Conservation (phyloP, 2,797 vertebrate species). For the Mormyrus hasselquistii region DNA sequence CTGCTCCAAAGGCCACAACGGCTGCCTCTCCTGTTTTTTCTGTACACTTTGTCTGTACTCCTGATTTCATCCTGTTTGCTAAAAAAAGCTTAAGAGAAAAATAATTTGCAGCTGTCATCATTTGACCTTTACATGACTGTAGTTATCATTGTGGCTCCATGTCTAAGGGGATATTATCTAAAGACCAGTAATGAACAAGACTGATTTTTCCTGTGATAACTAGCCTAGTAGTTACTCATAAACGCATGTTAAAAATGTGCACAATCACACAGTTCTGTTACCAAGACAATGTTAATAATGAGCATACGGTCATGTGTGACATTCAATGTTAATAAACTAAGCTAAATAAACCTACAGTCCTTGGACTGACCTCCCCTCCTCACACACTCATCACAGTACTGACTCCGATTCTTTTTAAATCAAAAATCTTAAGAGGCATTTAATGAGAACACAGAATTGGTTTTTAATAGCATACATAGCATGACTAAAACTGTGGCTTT, state of each 20-base stretch:
- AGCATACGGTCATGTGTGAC: neutral
- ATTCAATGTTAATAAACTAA: neutral
- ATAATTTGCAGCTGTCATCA: neutral
- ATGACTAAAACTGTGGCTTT: slow-evolving; percentile 4
- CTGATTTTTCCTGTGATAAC: neutral
- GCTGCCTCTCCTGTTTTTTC: neutral
- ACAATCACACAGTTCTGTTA: neutral
- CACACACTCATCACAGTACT: neutral
- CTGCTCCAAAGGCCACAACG: neutral
- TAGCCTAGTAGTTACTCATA: neutral
- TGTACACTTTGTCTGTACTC: neutral
- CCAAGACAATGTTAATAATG: neutral
- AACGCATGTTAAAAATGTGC: neutral
- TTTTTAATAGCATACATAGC: neutral
- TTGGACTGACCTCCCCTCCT: neutral
- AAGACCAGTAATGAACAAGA: neutral
- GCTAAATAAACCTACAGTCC: neutral
- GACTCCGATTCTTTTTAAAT: neutral
- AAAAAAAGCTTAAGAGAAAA: neutral
- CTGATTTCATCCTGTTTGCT: neutral
- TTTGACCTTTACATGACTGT: neutral
- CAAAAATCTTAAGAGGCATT: neutral
- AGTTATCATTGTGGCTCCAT: neutral
- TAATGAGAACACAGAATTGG: slow-evolving; percentile 2
- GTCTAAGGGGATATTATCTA: neutral